Base-by-base conservation (phyloP, 2,113 vertebrate species). In the Alexandromys fortis region DNA sequence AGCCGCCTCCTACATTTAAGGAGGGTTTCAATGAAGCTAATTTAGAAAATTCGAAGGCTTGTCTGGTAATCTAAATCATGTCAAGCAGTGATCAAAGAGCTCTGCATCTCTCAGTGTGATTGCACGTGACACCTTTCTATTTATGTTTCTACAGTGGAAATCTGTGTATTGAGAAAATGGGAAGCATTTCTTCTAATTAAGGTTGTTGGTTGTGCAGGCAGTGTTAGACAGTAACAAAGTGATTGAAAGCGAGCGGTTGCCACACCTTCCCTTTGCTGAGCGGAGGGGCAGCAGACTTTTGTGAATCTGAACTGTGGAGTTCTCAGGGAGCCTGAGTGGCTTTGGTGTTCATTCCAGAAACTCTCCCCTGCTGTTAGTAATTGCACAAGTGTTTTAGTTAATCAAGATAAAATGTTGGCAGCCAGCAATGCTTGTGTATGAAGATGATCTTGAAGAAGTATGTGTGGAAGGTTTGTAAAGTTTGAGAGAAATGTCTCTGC, bases 381-480 rank as follows among this genome's bases (percentile, higher is more conserved):
- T 88, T 92, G 90, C 92, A 86, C 55, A 93, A 89, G 47, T 88
- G 30, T 58, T 89, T 96, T 38, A 91, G 65, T 96, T 97, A 94
- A 92, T 79, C 78, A 94, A 75, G 81, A 94, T 95, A 82, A 89
- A 72, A 76, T 94, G 83, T 93, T 96, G 90, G 73, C 96, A 49
- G 1, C 49, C 33, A 0, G 0, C 88, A 38, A 8, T 42, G 77
- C 28, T 70, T 85, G 85, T 8, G 9, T 13, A 42, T 58, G 77
- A 95, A 81, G 88, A 91, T 45, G 79, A 68, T 70, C 82, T 93
- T 35, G 14, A 78, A 95, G 94, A 47, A 65, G 89, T 55, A 38
- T 67, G 63, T 38, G 42, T 33, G 7, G 83, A 95, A 63, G 63
- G 28, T 70, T 92, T 94, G 10, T 42, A 78, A 89, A 92, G 94